A percentile compares a stretch with the other conserved stretches of the same genome.
Conservation (phyloP, 2,113 vertebrate genomes). For the Sigmodon hispidus region DNA sequence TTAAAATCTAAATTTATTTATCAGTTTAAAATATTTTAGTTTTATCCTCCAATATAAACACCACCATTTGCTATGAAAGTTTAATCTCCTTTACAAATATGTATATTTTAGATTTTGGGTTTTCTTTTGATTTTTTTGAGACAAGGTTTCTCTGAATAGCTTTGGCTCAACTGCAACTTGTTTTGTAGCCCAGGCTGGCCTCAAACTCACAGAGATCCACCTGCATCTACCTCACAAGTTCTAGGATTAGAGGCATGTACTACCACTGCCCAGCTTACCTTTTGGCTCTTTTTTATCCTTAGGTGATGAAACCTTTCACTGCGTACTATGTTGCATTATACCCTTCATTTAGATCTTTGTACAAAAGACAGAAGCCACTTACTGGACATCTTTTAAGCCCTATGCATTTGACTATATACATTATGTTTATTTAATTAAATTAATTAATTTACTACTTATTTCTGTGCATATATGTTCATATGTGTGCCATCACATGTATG, state of each 20-base stretch:
- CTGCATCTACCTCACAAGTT: not conserved
- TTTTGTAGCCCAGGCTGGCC: not conserved
- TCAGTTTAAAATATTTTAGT: not conserved
- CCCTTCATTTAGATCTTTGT: not conserved
- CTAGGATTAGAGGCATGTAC: not conserved
- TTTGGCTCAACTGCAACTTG: not conserved
- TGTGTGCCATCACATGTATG: not conserved
- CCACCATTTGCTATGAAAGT: not conserved
- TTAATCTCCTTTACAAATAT: not conserved
- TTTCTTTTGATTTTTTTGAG: too few species aligned
- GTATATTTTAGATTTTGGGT: too few species aligned
- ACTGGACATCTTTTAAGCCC: not conserved
- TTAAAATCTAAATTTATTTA: not conserved
- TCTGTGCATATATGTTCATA: not conserved
- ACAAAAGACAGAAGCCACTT: not conserved
- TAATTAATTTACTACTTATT: not conserved
- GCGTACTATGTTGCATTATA: not conserved
- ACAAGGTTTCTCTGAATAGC: not conserved
- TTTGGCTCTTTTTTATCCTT: not conserved
- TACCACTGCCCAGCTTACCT: not conserved
- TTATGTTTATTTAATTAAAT: not conserved
- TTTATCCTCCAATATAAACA: not conserved
- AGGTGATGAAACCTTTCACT: not conserved
- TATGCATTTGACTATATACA: not conserved
- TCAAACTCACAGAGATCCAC: not conserved